These are phyloP conservation scores for Parnassius smintheus DNA, from an alignment of 2,888 invertebrate genomes.

Conservation along the genomic window DNA sequence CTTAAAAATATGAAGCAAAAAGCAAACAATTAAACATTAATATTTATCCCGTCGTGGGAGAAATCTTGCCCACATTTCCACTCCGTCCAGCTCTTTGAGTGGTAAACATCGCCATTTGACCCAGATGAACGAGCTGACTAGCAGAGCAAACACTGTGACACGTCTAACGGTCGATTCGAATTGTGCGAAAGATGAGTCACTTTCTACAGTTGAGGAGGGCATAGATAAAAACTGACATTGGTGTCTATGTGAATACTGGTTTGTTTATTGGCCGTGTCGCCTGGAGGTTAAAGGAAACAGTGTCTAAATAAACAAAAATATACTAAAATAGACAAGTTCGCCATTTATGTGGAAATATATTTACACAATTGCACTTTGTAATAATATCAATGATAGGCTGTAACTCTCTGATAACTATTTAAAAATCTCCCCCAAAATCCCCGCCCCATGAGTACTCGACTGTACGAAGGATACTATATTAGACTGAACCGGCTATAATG, in stretches of 20 bases:
- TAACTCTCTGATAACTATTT: no score
- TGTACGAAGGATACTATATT: no score
- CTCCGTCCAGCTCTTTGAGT: conserved; percentile 1
- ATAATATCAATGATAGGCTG: no score
- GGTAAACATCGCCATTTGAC: conserved; percentile 14
- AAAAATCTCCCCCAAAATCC: no score
- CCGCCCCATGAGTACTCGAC: no score
- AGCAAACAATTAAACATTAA: no score
- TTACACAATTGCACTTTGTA: no score
- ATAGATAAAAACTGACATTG: conserved; percentile 13
- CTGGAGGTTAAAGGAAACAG: conserved; percentile 5
- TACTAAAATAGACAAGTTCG: no score
- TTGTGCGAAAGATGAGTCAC: conserved; percentile 24
- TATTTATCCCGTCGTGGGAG: background rate
- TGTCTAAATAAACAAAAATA: background rate
- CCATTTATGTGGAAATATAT: no score
- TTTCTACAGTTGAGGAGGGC: conserved; percentile 18
- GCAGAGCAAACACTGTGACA: conserved; percentile 23
- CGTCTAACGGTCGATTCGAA: conserved; percentile 21
- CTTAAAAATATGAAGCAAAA: no score
- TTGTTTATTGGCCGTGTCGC: conserved; percentile 18
- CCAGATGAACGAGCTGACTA: conserved; percentile 8
- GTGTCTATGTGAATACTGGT: conserved; percentile 19
- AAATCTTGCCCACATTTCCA: background rate
- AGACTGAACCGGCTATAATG: no score